Percentiles rank a stretch among this genome's conserved stretches.
phyloP scores from a whole-genome alignment of 37 sponge, comb jelly and placozoan genomes.

The Hexactinellida sp. region DNA sequence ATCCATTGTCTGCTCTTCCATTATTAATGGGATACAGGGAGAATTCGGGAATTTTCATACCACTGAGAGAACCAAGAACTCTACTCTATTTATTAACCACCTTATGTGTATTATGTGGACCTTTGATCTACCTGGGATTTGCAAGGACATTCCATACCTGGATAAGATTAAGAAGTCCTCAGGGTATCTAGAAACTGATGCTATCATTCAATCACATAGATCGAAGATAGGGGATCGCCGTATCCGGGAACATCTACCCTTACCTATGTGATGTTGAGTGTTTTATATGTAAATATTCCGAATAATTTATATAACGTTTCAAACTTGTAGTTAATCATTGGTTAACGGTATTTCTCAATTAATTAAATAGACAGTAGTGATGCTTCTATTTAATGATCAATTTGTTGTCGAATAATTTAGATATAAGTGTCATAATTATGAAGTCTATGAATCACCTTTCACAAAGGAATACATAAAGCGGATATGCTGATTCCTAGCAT shows the following conservation, averaged over 20 bases:
- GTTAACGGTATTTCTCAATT: too few relatives aligned
- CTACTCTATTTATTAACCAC: constrained; percentile 56
- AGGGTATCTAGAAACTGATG: constrained; percentile 12
- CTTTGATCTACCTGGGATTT: constrained; percentile 28
- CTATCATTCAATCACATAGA: constrained; percentile 26
- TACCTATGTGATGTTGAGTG: constrained; percentile 46
- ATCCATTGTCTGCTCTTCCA: constrained; percentile 56
- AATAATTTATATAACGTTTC: not conserved
- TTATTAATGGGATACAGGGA: constrained; percentile 39
- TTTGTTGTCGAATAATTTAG: too few relatives aligned
- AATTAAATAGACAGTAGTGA: too few relatives aligned
- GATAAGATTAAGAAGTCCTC: constrained; percentile 19
- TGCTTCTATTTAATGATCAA: too few relatives aligned
- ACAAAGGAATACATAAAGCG: too few relatives aligned
- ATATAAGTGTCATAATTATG: too few relatives aligned
- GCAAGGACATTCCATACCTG: constrained; percentile 34
- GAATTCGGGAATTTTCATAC: constrained; percentile 49
- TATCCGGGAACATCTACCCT: constrained; percentile 22
- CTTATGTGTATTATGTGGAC: constrained; percentile 57
- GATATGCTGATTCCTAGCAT: too few relatives aligned
- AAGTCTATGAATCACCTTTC: too few relatives aligned
- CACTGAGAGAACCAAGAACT: constrained; percentile 31
- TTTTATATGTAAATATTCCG: not conserved
- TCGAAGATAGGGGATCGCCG: not conserved
- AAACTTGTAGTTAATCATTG: not conserved